Base-by-base conservation (phyloP, 1,140 invertebrate genomes). In the Condylostylus longicornis region DNA sequence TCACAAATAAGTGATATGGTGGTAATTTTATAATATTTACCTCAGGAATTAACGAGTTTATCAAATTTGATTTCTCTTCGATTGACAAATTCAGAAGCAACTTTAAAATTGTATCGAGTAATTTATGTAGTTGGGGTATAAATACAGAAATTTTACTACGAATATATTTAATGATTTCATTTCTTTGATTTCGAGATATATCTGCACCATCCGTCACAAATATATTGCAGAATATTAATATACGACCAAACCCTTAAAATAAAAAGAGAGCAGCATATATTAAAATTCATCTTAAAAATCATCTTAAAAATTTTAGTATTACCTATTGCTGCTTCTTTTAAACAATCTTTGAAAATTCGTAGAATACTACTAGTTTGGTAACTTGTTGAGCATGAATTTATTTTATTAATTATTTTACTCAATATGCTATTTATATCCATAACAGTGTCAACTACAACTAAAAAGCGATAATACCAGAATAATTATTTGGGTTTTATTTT, bases 161-260 rank as follows among this genome's bases (percentile, higher is more conserved):
- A 3, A 73, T 67, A 56, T 75, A 75, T 43, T 70, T 67, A 37
- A 77, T 72, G 14, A 77, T 75, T 51, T 75, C 72, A 48, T 75
- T 67, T 41, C 71, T 63, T 50, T 77, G 72, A 38, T 68, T 65
- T 29, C 66, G 55, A 4, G 69, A 63, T 34, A 75, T 51, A 40
- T 67, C 63, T 0, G 51, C 52, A 51, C 71, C 73, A 37, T 69
- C 63, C 43, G 66, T 70, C 13, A 68, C 64, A 48, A 73, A 74
- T 27, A 74, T 56, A 49, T 75, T 71, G 54, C 71, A 74, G 13
- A 75, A 59, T 33, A 72, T 60, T n/a, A 75, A 43, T 10, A 74
- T 53, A 49, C 73, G 74, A 10, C 55, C 62, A 40, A 53, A 58
- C 36, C 59, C 65, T 67, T 35, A 1, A 51, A 48, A 35, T 40